A percentile compares a stretch with the other conserved stretches of the same genome.
phyloP scores from a whole-genome alignment of 1,140 invertebrate species.

The Cephus cinctus region DNA sequence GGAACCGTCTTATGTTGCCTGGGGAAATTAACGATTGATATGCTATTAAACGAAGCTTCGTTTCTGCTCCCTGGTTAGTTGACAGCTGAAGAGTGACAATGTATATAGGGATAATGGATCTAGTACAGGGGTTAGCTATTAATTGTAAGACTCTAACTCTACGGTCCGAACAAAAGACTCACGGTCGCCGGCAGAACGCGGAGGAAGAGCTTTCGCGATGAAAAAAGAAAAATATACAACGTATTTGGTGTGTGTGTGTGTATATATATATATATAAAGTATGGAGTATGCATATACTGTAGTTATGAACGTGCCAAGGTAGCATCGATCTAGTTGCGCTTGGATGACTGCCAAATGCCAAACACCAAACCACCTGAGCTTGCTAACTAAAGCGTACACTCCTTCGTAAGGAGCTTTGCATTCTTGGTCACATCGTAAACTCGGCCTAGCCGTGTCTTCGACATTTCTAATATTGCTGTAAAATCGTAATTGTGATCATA shows the following conservation, averaged over 20 bases:
- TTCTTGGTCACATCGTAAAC: conserved; percentile 12
- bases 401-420: conserved; percentile 8
- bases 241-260: background rate
- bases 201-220: conserved; percentile 2
- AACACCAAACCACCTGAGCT: conserved; percentile 18
- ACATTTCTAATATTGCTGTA: too few species aligned
- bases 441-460: too few species aligned
- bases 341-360: conserved; percentile 35
- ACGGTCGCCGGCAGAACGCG: too few species aligned
- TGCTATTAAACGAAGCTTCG: too few species aligned
- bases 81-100: too few species aligned
- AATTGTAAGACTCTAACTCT: too few species aligned
- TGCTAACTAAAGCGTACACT: conserved; percentile 2
- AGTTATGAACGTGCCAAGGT: conserved; percentile 27
- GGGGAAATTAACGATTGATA: conserved; percentile 23
- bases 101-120: too few species aligned
- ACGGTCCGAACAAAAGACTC: too few species aligned
- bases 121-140: too few species aligned
- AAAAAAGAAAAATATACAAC: background rate
- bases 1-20: conserved; percentile 93
- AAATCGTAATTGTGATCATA: too few species aligned
- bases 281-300: conserved; percentile 9
- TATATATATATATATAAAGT: conserved; percentile 16
- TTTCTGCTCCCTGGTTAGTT: too few species aligned
- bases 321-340: conserved; percentile 39